Evolutionary conservation across 35 echinoderm and acorn worm genomes (phyloP).

Genomic region (Apostichopus japonicus): DNA sequence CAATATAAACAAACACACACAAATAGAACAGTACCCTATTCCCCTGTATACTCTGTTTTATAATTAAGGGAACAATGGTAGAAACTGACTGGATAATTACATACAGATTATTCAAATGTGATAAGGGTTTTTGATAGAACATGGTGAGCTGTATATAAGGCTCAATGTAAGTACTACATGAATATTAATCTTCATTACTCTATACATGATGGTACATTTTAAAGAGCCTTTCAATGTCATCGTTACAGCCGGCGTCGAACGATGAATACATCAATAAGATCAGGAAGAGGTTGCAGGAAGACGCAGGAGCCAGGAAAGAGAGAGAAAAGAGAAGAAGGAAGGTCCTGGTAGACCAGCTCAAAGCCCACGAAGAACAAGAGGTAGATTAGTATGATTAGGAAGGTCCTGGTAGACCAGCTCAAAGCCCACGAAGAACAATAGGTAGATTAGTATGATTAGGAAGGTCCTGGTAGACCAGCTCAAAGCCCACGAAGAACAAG

Average conservation of each 20-base stretch:
- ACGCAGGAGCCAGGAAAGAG: slow-evolving; percentile 83
- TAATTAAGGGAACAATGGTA: no score
- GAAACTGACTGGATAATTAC: no score
- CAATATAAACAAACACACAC: no score
- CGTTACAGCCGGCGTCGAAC: slow-evolving; percentile 67
- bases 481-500: slow-evolving; percentile 89
- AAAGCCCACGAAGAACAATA: slow-evolving; percentile 92
- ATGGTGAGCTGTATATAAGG: no score
- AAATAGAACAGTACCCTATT: no score
- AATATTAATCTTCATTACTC: no score
- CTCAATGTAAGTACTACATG: no score
- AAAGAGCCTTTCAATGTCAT: background rate
- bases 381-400: slow-evolving; percentile 66
- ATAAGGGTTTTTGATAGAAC: no score
- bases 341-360: slow-evolving; percentile 91
- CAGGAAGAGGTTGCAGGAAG: slow-evolving; percentile 89
- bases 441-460: slow-evolving; percentile 63
- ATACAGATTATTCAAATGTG: no score
- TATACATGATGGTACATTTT: no score
- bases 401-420: slow-evolving; percentile 93
- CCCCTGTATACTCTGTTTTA: no score
- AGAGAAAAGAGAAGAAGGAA: slow-evolving; percentile 92
- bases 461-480: slow-evolving; percentile 96
- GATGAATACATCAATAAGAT: slow-evolving; percentile 98
- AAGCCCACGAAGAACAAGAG: slow-evolving; percentile 94